phyloP scores from a whole-genome alignment of 2,888 invertebrate genomes.

The Eucriotettix oculatus region DNA sequence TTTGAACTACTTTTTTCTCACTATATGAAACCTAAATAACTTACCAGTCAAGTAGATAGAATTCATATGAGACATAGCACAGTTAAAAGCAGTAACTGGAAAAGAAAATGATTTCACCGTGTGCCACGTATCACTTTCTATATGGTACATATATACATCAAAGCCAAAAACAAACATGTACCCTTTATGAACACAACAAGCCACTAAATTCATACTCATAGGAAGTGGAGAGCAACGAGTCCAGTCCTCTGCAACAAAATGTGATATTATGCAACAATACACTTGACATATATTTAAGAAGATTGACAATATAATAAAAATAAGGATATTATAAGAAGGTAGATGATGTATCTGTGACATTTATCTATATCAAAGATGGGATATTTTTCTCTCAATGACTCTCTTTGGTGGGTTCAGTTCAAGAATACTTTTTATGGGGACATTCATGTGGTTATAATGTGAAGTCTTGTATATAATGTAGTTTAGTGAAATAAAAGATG shows the following conservation, averaged over 20 bases:
- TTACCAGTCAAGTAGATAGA: constrained; percentile 17
- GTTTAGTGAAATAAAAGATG: too few relatives aligned
- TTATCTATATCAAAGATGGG: too few relatives aligned
- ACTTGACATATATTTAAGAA: too few relatives aligned
- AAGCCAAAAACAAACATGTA: constrained; percentile 17
- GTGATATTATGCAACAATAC: neutral
- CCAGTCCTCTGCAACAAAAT: constrained; percentile 15
- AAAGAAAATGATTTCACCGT: constrained; percentile 9
- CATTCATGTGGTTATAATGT: too few relatives aligned
- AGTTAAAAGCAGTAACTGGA: constrained; percentile 13
- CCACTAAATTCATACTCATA: constrained; percentile 14
- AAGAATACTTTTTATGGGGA: too few relatives aligned
- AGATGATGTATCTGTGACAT: too few relatives aligned
- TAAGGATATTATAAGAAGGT: too few relatives aligned
- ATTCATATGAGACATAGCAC: constrained; percentile 15
- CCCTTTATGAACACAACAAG: constrained; percentile 15
- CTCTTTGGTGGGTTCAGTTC: too few relatives aligned
- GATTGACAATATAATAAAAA: too few relatives aligned
- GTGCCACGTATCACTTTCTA: constrained; percentile 13
- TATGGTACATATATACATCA: constrained; percentile 15
- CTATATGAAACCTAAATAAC: neutral
- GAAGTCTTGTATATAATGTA: too few relatives aligned
- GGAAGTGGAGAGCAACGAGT: constrained; percentile 14
- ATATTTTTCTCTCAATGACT: too few relatives aligned
- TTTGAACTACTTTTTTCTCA: neutral